Percentiles rank a stretch among this genome's conserved stretches.
phyloP scores from a whole-genome alignment of 1,140 invertebrate species.

The Anadara kagoshimensis region DNA sequence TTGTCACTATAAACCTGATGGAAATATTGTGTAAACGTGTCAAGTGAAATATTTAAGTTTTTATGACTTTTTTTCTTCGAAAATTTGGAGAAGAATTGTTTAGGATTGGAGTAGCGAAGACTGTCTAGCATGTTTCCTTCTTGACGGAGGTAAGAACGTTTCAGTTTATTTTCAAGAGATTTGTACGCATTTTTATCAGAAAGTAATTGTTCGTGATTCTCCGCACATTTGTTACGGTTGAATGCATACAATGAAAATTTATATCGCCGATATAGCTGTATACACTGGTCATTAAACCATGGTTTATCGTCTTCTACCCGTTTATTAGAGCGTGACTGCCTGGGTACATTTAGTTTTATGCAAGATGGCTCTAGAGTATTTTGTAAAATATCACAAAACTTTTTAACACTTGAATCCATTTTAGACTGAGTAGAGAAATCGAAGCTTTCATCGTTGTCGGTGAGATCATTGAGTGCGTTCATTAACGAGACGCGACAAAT shows the following conservation, averaged over 20 bases:
- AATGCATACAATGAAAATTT: neutral
- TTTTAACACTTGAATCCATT: conserved; percentile 3
- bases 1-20: too few species aligned
- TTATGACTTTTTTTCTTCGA: too few species aligned
- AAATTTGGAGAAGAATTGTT: too few species aligned
- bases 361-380: neutral
- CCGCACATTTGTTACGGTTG: neutral
- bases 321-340: neutral
- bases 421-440: neutral
- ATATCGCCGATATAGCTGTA: neutral
- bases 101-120: too few species aligned
- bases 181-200: neutral
- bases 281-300: conserved; percentile 6
- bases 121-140: neutral
- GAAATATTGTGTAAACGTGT: too few species aligned
- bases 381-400: conserved; percentile 1
- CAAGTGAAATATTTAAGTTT: neutral
- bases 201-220: neutral
- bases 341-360: neutral
- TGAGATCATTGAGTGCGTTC: neutral
- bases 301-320: neutral
- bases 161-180: neutral
- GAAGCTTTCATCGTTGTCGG: neutral
- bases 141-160: neutral
- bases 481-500: neutral